phyloP scores from a whole-genome alignment of 2,888 invertebrate genomes.

The Siphonodentalium dalli region DNA sequence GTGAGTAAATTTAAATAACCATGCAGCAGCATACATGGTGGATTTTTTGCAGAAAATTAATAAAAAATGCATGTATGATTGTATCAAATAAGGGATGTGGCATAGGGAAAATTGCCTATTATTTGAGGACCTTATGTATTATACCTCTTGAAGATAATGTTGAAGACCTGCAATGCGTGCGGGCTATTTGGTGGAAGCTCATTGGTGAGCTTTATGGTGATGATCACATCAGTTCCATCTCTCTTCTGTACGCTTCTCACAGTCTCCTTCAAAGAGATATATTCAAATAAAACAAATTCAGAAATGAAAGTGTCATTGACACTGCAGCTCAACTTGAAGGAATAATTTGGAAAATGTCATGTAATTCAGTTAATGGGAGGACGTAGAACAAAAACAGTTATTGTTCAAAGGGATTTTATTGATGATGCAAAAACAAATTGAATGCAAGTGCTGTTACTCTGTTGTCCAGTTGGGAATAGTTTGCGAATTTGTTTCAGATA shows the following conservation, averaged over 20 bases:
- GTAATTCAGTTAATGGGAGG: too few relatives aligned
- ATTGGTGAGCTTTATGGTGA: conserved; percentile 48
- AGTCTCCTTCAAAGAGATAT: conserved; percentile 34
- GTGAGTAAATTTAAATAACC: too few relatives aligned
- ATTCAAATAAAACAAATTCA: neutral
- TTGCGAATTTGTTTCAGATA: too few relatives aligned
- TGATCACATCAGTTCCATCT: conserved; percentile 43
- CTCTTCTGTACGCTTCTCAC: too few relatives aligned
- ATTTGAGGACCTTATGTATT: neutral
- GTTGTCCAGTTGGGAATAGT: too few relatives aligned
- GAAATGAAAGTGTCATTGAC: too few relatives aligned
- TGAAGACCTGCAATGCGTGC: conserved; percentile 56
- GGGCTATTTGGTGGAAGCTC: conserved; percentile 50
- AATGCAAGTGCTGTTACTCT: too few relatives aligned
- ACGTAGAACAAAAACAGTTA: too few relatives aligned
- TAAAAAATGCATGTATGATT: neutral
- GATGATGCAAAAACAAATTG: too few relatives aligned
- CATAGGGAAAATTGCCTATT: neutral
- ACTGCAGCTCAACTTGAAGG: too few relatives aligned
- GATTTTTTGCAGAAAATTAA: neutral
- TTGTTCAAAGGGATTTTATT: too few relatives aligned
- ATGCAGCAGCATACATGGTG: neutral
- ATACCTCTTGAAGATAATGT: conserved; percentile 58
- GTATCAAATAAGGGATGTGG: neutral
- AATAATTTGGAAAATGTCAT: too few relatives aligned